Percentiles rank a stretch among this genome's conserved stretches.
phyloP scores from a whole-genome alignment of 2,797 vertebrate genomes.

The Malurus leucopterus region DNA sequence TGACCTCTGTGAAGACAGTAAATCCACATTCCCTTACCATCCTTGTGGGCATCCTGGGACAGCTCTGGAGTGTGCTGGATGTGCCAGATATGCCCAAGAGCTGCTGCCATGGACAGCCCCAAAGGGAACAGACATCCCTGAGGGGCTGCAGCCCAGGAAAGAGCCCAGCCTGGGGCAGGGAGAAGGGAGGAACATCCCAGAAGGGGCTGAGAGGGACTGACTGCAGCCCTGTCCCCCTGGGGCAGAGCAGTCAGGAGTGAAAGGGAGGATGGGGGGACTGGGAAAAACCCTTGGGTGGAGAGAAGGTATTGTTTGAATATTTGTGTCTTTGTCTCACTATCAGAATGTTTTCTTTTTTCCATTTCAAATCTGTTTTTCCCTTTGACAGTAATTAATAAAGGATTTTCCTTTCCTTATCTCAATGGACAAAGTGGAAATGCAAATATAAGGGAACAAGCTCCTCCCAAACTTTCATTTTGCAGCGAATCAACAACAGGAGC shows the following conservation, averaged over 20 bases:
- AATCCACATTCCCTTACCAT: not conserved
- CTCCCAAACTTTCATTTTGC: not conserved
- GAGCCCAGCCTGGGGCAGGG: not conserved
- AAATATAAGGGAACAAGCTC: not conserved
- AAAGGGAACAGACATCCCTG: not conserved
- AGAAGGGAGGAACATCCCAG: not conserved
- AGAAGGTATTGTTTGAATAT: not conserved
- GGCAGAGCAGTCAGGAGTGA: accelerated
- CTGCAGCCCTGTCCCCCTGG: not conserved
- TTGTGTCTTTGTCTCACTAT: not conserved
- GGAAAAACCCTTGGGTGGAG: not conserved
- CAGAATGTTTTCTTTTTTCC: not conserved
- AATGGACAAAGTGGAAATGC: not conserved
- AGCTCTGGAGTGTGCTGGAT: accelerated
- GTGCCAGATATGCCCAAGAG: accelerated
- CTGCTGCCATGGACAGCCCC: not conserved
- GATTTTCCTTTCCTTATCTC: not conserved
- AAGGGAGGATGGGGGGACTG: accelerated
- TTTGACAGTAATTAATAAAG: not conserved
- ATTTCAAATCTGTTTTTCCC: not conserved
- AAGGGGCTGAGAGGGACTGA: not conserved
- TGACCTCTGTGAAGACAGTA: not conserved
- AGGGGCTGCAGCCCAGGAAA: not conserved
- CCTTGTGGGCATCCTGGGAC: not conserved
- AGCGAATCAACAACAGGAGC: not conserved